Evolutionary conservation across 2,888 invertebrate species (phyloP).

Genomic region (Eristalis pertinax): DNA sequence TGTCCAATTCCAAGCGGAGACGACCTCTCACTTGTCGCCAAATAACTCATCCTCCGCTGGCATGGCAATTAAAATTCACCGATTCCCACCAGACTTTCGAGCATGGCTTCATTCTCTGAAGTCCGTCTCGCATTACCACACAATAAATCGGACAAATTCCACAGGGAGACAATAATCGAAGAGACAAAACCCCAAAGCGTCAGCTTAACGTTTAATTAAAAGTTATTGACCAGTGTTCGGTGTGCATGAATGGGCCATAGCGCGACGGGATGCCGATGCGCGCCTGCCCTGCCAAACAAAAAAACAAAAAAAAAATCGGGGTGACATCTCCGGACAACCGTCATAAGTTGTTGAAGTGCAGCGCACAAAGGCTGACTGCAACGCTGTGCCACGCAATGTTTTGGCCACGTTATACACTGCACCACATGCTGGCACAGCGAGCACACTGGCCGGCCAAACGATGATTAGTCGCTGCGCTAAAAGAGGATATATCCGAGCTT

Average conservation of each 20-base stretch:
- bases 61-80: not conserved
- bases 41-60: not conserved
- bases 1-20: not conserved
- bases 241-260: conserved; percentile 8
- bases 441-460: conserved; percentile 10
- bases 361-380: conserved; percentile 23
- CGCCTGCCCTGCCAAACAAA: conserved; percentile 3
- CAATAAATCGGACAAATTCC: conserved; percentile 51
- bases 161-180: conserved; percentile 12
- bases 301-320: too few species aligned
- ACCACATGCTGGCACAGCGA: conserved; percentile 48
- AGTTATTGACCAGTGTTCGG: conserved; percentile 46
- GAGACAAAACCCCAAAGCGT: conserved; percentile 9
- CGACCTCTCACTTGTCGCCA: not conserved
- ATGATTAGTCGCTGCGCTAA: conserved; percentile 37
- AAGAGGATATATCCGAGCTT: conserved; percentile 13
- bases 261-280: conserved; percentile 30
- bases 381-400: conserved; percentile 23
- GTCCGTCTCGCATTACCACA: conserved; percentile 50
- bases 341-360: conserved; percentile 49
- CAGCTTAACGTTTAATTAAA: conserved; percentile 52
- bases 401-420: not conserved
- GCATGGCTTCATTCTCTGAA: conserved; percentile 2
- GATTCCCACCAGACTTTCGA: not conserved
- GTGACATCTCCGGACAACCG: conserved; percentile 44